Conservation (phyloP, 2,113 vertebrate genomes). For the Antechinus flavipes region DNA sequence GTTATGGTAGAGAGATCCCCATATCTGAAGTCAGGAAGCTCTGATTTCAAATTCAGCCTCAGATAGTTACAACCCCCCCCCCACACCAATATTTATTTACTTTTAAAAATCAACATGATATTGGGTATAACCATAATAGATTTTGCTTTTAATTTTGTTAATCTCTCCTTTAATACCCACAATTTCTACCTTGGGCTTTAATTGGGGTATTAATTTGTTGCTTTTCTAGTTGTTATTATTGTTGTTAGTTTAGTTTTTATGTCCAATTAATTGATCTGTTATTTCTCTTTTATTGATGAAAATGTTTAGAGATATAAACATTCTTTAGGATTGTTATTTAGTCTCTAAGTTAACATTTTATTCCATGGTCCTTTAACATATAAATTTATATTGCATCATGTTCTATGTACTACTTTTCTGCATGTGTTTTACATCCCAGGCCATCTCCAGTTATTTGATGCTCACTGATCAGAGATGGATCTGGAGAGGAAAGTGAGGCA, state of each 20-base stretch:
- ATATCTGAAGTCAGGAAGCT: not conserved
- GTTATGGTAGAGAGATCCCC: not conserved
- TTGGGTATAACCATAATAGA: not conserved
- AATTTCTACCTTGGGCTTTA: not conserved
- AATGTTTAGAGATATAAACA: not conserved
- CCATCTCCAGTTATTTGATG: no score
- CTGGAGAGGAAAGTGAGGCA: no score
- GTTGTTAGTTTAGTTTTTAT: not conserved
- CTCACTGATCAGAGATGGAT: no score
- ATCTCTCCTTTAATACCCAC: not conserved
- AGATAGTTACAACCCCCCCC: not conserved
- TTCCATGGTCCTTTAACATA: not conserved
- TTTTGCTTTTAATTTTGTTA: not conserved
- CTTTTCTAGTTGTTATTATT: not conserved
- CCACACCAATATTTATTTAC: not conserved
- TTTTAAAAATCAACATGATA: not conserved
- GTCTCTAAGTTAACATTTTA: not conserved
- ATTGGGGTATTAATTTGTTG: not conserved
- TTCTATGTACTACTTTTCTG: not conserved
- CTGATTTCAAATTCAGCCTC: not conserved
- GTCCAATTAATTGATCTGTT: not conserved
- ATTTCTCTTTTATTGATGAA: not conserved
- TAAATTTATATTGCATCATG: not conserved
- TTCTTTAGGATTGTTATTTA: not conserved
- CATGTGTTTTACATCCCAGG: not conserved